Base-by-base conservation (phyloP, 30 jellyfish, hydroid and myxozoan genomes). In the Chrysaora quinquecirrha region DNA sequence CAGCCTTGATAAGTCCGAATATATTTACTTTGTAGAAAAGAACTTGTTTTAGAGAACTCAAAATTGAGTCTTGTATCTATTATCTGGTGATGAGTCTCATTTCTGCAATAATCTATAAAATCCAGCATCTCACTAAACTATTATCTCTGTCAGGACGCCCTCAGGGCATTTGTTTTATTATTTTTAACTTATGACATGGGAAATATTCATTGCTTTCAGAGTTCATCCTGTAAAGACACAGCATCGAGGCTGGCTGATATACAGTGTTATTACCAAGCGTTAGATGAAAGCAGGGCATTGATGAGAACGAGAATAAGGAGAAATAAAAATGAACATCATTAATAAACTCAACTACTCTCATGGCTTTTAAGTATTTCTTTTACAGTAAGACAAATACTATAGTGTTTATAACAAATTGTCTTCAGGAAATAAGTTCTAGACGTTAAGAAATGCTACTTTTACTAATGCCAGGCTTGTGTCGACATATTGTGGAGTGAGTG, bases 181-280 rank as follows among this genome's bases (percentile, higher is more conserved):
- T 16, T 43, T 43, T 43, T 43, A 43, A 16, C n/a, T n/a, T n/a
- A n/a, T n/a, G n/a, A n/a, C n/a, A n/a, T n/a, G n/a, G n/a, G n/a
- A n/a, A n/a, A n/a, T n/a, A n/a, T n/a, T n/a, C n/a, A n/a, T n/a
- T 20, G 9, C 29, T 4, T 76, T 34, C 34, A 76, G 87, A 76
- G 32, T 73, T 30, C 78, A 35, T 31, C 71, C 16, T 58, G 71
- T 72, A 61, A 32, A 21, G 60, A 28, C 7, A 4, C 60, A 30
- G 65, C 87, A 76, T 56, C 87, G 66, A 76, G 78, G 71, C 71
- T 76, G 14, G 87, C 87, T 50, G 87, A 58, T 54, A 60, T 56
- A 20, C 87, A 76, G 34, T 29, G 70, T 31, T 76, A 49, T 58
- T 76, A 56, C 60, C 87, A 76, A 47, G 48, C 70, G 16, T 10